Evolutionary conservation across 2,797 vertebrate species (phyloP).

Genomic region (Crotalus adamanteus): DNA sequence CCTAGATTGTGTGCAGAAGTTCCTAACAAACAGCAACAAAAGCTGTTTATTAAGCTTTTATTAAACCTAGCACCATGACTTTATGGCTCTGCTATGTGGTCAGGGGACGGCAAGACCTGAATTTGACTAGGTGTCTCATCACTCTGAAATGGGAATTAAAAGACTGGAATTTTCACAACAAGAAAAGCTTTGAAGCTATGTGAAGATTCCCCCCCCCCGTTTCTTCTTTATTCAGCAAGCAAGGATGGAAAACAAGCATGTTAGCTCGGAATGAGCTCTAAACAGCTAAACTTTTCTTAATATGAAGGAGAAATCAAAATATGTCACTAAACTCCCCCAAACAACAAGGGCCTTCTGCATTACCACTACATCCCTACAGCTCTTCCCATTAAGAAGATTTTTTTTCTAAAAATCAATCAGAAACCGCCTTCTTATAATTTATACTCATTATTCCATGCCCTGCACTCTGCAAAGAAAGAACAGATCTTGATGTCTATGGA

Average conservation of each 20-base stretch:
- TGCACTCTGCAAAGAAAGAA: background rate
- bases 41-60: background rate
- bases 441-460: background rate
- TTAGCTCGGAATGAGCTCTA: too few relatives aligned
- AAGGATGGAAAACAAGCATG: too few relatives aligned
- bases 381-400: background rate
- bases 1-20: background rate
- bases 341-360: too few relatives aligned
- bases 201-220: too few relatives aligned
- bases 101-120: background rate
- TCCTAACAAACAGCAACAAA: background rate
- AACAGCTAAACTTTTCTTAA: too few relatives aligned
- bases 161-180: background rate
- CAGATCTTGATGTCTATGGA: background rate
- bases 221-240: too few relatives aligned
- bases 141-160: background rate
- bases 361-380: background rate
- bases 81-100: background rate
- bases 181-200: too few relatives aligned
- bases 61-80: background rate
- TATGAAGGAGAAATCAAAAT: too few relatives aligned
- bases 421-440: background rate
- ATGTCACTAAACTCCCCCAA: too few relatives aligned
- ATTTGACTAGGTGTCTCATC: background rate
- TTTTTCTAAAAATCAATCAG: background rate